These are phyloP conservation scores for Nannospalax galili DNA, from an alignment of 2,113 vertebrate genomes.

Conservation along the genomic window DNA sequence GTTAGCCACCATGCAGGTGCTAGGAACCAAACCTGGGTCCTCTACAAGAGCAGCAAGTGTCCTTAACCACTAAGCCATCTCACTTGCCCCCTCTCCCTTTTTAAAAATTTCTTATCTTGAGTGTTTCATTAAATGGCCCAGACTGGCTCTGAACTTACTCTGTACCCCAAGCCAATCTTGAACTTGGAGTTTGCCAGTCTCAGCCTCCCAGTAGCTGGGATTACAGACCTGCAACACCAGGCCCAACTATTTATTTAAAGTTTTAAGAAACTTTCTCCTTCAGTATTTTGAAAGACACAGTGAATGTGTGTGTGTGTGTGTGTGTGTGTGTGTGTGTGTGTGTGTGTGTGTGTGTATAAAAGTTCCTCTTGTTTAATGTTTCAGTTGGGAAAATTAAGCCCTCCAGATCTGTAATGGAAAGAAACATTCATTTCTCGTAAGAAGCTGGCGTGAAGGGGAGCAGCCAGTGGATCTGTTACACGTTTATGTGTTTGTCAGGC, in stretches of 20 bases:
- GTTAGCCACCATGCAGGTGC: too few relatives aligned
- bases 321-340: neutral
- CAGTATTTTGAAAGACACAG: neutral
- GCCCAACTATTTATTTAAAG: neutral
- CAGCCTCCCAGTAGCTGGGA: neutral
- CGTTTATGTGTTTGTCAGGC: neutral
- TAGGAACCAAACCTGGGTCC: too few relatives aligned
- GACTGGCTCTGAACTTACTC: neutral
- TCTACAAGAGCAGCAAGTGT: neutral
- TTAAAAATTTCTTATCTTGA: neutral
- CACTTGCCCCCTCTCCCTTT: too few relatives aligned
- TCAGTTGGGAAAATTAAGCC: neutral
- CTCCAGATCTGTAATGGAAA: slow-evolving; percentile 44
- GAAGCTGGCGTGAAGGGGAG: neutral
- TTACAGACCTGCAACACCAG: neutral
- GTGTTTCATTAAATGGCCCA: neutral
- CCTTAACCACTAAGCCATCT: neutral
- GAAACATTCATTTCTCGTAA: neutral
- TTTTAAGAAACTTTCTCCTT: neutral
- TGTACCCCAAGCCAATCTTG: neutral
- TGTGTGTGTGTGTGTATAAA: too few relatives aligned
- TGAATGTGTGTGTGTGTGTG: neutral
- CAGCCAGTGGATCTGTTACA: neutral
- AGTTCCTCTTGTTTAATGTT: slow-evolving; percentile 21
- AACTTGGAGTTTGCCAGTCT: neutral